Percentiles rank a stretch among this genome's conserved stretches.
Evolutionary conservation across 2,797 vertebrate species (phyloP).

Genomic region (Bucorvus abyssinicus): DNA sequence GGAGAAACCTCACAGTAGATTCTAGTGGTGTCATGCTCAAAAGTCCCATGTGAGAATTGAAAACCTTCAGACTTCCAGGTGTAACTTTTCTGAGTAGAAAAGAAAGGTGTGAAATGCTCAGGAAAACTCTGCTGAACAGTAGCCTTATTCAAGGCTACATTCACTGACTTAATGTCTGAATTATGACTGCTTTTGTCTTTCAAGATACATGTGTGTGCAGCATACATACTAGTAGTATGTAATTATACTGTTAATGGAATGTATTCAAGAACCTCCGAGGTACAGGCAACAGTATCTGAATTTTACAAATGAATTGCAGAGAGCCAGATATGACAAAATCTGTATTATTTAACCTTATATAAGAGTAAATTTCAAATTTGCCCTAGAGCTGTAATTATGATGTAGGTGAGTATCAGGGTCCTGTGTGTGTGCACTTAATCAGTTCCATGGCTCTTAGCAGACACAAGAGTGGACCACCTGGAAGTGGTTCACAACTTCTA

Average conservation of each 20-base stretch:
- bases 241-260: neutral
- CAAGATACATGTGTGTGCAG: neutral
- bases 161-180: neutral
- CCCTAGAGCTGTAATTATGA: neutral
- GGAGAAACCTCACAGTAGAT: neutral
- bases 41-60: neutral
- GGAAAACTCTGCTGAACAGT: neutral
- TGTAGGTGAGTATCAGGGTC: neutral
- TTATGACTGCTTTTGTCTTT: neutral
- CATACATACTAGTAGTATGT: neutral
- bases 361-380: neutral
- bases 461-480: accelerated
- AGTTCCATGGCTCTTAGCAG: neutral
- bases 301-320: neutral
- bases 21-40: neutral
- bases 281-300: neutral
- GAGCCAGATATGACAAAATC: neutral
- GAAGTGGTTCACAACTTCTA: neutral
- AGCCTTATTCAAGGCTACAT: neutral
- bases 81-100: neutral
- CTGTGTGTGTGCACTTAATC: neutral
- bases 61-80: neutral
- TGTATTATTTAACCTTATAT: neutral
- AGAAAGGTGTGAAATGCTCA: neutral
- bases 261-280: neutral